A percentile compares a stretch with the other conserved stretches of the same genome.
Evolutionary conservation across 2,888 invertebrate species (phyloP).

Genomic region (Zonitis immaculata): DNA sequence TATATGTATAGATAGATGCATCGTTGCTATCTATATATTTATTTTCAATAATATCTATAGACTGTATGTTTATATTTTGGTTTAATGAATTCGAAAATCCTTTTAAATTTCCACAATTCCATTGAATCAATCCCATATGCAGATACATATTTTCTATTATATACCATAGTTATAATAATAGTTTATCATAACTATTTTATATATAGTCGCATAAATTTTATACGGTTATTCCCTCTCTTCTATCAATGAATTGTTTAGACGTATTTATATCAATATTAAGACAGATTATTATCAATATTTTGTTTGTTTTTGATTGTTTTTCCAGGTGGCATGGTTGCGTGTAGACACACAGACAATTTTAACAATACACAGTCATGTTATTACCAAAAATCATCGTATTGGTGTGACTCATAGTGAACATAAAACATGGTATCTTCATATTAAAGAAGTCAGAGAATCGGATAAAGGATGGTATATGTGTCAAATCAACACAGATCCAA

Average conservation of each 20-base stretch:
- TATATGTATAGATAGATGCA: too few relatives aligned
- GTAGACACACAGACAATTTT: conserved; percentile 89
- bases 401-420: conserved; percentile 81
- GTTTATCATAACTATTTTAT: conserved; percentile 1
- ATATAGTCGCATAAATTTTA: not conserved
- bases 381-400: conserved; percentile 83
- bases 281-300: not conserved
- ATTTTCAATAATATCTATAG: too few relatives aligned
- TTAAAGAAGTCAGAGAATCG: conserved; percentile 75
- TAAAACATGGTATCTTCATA: conserved; percentile 81
- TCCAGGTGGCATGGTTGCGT: conserved; percentile 81
- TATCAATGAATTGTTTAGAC: not conserved
- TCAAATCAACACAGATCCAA: conserved; percentile 86
- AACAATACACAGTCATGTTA: conserved; percentile 85
- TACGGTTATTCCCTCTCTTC: not conserved
- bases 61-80: too few relatives aligned
- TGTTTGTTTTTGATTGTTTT: conserved; percentile 17
- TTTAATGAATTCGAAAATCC: too few relatives aligned
- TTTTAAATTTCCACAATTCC: too few relatives aligned
- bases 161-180: not conserved
- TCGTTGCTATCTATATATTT: too few relatives aligned
- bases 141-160: too few relatives aligned
- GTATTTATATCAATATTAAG: not conserved
- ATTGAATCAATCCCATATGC: too few relatives aligned
- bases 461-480: conserved; percentile 93